These are phyloP conservation scores for Conus betulinus DNA, from an alignment of 1,140 invertebrate species.

Conservation along the genomic window DNA sequence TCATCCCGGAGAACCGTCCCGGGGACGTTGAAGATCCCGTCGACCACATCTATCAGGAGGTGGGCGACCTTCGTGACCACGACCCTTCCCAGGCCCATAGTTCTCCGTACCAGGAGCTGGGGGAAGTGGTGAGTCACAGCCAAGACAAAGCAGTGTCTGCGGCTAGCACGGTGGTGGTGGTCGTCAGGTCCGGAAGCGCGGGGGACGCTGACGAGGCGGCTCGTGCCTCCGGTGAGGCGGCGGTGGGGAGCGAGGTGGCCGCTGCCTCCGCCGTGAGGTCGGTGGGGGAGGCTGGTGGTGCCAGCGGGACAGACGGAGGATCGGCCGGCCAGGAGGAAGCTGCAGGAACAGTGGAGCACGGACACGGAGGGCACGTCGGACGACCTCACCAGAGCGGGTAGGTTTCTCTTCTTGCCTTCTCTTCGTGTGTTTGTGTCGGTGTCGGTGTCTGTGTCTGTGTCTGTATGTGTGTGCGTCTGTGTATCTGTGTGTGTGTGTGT, in stretches of 20 bases:
- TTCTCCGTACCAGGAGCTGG: background rate
- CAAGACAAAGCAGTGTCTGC: background rate
- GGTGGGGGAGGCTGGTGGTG: background rate
- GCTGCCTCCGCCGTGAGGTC: background rate
- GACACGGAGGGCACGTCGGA: constrained; percentile 18
- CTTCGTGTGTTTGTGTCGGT: too few relatives aligned
- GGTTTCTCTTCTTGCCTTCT: background rate
- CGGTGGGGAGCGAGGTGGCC: background rate
- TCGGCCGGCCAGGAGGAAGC: background rate
- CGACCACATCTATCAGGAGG: constrained; percentile 27
- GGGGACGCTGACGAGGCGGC: background rate
- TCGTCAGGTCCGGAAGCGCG: background rate
- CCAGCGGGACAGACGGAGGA: background rate
- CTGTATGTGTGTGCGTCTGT: too few relatives aligned
- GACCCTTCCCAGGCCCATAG: background rate
- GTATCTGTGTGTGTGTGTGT: too few relatives aligned
- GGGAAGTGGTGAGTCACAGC: too few relatives aligned
- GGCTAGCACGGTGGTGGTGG: background rate
- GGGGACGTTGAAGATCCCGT: background rate
- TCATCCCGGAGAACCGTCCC: background rate
- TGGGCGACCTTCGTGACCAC: background rate
- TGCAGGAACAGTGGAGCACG: constrained; percentile 5
- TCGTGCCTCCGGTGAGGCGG: background rate
- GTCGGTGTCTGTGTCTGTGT: too few relatives aligned
- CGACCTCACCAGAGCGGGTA: constrained; percentile 33